Base-by-base conservation (phyloP, 2,797 vertebrate species). In the Gambusia yucatana region DNA sequence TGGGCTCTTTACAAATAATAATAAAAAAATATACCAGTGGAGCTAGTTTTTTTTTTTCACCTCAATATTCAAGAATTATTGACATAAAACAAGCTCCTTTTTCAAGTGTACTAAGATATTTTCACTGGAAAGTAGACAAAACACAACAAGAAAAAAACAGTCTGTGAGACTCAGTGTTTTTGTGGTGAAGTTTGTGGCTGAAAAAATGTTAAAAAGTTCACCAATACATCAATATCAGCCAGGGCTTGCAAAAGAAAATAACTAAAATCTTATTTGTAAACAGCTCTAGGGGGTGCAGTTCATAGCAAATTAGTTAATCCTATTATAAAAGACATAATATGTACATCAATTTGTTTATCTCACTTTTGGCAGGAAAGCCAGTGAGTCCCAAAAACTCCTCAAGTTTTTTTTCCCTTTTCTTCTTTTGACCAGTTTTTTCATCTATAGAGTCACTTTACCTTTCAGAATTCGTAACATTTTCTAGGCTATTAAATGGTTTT, bases 221-320 rank as follows among this genome's bases (percentile, higher is more conserved):
- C 17, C 8, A 41, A 30, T 14, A 14, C 0, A 2, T 3, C 44
- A 46, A 22, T 6, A 2, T 11, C 20, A 65, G 33, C 3, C 2
- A 33, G 6, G 20, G 36, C 8, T 25, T 41, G 8, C 22, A 22
- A 67, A 67, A 39, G 28, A 22, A 41, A 65, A 39, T 36, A 39
- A 6, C 17, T 22, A 17, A 73, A 11, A 30, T 43, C 48, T 22
- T 10, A 11, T 57, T 69, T 47, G 7, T 69, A 4, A 73, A 17
- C 10, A 3, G 22, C 33, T 72, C 22, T 78, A 59, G 25, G 10
- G 11, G 6, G 8, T 39, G 17, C 48, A 47, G 22, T 39, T 3
- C 57, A 36, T 48, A 55, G 7, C 44, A n/a, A 1, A 41, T 79
- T 78, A 76, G 39, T 52, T 11, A 80, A 78, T 71, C 44, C 71